Base-by-base conservation (phyloP, 2,888 invertebrate species). In the Eupsilia transversa region DNA sequence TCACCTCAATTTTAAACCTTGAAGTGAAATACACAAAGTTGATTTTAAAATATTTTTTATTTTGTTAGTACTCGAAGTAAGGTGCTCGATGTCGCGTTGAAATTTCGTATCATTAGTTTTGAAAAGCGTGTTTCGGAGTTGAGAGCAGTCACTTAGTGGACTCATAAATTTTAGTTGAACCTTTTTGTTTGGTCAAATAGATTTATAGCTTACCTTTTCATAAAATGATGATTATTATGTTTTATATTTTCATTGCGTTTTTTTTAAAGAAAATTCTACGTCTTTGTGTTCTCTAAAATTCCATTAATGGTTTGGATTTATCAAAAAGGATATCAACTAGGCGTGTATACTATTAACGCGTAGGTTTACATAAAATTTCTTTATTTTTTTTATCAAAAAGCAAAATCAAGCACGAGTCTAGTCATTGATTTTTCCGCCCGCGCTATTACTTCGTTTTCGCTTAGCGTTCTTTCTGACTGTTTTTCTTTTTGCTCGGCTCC, bases 81-180 rank as follows among this genome's bases (percentile, higher is more conserved):
- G 77, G 79, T 84, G 69, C 76, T 84, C 66, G 72, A 87, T 83
- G 70, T 72, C 73, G 75, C 79, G 71, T 71, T 63, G 69, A 52
- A 69, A 84, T 79, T 84, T 81, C 74, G 80, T 86, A 85, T 86
- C 83, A 86, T 88, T 88, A 87, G 87, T 88, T 88, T 82, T 80
- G 79, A 82, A 85, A 87, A 85, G 84, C 82, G 77, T 85, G 77
- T 87, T 86, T 87, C 80, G 69, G 54, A 72, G 81, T 72, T 76
- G 72, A 74, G 79, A 68, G 78, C 72, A 82, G 81, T 83, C 86
- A 79, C 81, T 86, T 86, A 82, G 83, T 72, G 72, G 81, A 54
- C 54, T 83, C 68, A 71, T 86, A 79, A 84, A 77, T 79, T 77
- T 74, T 66, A 64, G 64, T 74, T 38, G 35, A 74, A 49, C 70